A percentile compares a stretch with the other conserved stretches of the same genome.
Conservation (phyloP, 2,888 invertebrate genomes). For the Chrysodeixis includens region DNA sequence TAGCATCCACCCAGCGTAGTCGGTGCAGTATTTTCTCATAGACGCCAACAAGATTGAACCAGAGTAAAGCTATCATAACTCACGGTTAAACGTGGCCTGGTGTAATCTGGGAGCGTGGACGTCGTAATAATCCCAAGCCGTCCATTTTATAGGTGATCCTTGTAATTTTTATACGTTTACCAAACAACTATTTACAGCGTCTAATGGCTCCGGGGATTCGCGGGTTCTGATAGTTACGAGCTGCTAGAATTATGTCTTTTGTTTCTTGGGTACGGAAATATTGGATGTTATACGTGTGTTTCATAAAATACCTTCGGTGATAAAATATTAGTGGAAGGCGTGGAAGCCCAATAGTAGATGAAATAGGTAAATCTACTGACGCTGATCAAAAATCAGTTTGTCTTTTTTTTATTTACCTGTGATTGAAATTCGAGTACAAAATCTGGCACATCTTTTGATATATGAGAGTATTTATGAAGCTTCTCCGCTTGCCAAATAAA, state of each 20-base stretch:
- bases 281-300: not conserved
- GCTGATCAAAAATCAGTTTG: no score
- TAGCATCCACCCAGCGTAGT: slow-evolving; percentile 72
- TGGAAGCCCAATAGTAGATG: no score
- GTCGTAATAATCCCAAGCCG: slow-evolving; percentile 81
- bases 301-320: not conserved
- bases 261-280: not conserved
- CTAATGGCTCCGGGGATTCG: slow-evolving; percentile 34
- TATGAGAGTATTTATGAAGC: no score
- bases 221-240: slow-evolving; percentile 10
- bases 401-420: no score
- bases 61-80: slow-evolving; percentile 86
- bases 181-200: slow-evolving; percentile 57
- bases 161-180: slow-evolving; percentile 76
- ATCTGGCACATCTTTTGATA: no score
- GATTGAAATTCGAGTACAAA: no score
- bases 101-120: slow-evolving; percentile 83
- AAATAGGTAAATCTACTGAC: no score
- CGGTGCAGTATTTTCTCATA: slow-evolving; percentile 86
- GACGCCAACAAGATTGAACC: slow-evolving; percentile 84
- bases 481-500: no score
- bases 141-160: slow-evolving; percentile 75
- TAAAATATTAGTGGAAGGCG: no score
- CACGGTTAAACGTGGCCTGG: slow-evolving; percentile 82
- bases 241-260: not conserved